These are phyloP conservation scores for Electrophaes corylata DNA, from an alignment of 2,888 invertebrate genomes.

Conservation along the genomic window DNA sequence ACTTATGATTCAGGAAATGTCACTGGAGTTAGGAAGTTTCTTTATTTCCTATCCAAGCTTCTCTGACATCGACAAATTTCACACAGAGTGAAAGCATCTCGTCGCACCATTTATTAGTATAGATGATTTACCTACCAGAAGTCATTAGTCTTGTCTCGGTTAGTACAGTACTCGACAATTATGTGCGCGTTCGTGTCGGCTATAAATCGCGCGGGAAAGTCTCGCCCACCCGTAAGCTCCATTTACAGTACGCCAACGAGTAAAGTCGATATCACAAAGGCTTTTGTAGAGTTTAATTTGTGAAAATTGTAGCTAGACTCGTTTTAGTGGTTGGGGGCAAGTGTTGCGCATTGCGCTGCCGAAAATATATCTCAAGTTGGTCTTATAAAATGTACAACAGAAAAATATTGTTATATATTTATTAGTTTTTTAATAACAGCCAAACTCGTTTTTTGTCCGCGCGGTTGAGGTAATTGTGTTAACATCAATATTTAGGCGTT, in stretches of 20 bases:
- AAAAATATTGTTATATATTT: too few relatives aligned
- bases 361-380: too few relatives aligned
- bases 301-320: background rate
- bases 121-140: constrained; percentile 24
- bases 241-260: constrained; percentile 11
- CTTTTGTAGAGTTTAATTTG: constrained; percentile 3
- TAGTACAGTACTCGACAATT: constrained; percentile 27
- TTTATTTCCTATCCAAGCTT: background rate
- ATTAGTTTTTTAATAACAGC: too few relatives aligned
- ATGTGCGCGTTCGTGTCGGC: constrained; percentile 30
- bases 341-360: background rate
- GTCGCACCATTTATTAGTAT: constrained; percentile 22
- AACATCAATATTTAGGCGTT: too few relatives aligned
- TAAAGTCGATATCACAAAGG: constrained; percentile 4
- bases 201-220: constrained; percentile 34
- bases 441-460: too few relatives aligned
- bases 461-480: too few relatives aligned
- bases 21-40: background rate
- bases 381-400: too few relatives aligned
- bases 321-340: background rate
- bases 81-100: constrained; percentile 20
- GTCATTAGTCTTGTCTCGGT: constrained; percentile 30
- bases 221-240: constrained; percentile 27
- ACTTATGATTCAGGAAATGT: too few relatives aligned
- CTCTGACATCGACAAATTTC: background rate